Conservation (phyloP, 2,797 vertebrate species). For the Australoheros facetus region DNA sequence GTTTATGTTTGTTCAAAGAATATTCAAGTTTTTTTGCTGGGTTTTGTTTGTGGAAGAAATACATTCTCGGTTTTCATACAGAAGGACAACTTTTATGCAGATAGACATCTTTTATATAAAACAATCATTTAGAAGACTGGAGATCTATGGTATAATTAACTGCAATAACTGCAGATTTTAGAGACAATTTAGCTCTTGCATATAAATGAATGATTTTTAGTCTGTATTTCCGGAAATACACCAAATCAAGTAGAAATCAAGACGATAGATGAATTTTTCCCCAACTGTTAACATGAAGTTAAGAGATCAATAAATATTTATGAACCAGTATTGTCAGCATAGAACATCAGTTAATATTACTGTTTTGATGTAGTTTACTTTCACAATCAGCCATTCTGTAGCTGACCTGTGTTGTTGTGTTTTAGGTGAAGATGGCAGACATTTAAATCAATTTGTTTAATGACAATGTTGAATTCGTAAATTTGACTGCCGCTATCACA, state of each 20-base stretch:
- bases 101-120: background rate
- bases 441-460: background rate
- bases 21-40: background rate
- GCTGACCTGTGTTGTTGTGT: background rate
- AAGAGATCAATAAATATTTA: slow-evolving; percentile 1
- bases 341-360: background rate
- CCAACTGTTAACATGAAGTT: background rate
- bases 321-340: background rate
- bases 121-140: background rate
- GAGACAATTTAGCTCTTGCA: background rate
- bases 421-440: background rate
- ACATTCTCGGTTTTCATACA: background rate
- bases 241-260: slow-evolving; percentile 15
- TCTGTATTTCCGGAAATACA: background rate
- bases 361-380: background rate
- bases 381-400: background rate
- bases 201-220: background rate
- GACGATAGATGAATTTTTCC: background rate
- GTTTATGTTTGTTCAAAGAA: background rate
- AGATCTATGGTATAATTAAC: background rate
- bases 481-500: slow-evolving; percentile 18
- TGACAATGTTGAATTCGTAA: slow-evolving; percentile 25
- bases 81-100: background rate
- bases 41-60: background rate
- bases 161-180: background rate